Conservation (phyloP, 2,888 invertebrate species). For the Tipula lateralis region DNA sequence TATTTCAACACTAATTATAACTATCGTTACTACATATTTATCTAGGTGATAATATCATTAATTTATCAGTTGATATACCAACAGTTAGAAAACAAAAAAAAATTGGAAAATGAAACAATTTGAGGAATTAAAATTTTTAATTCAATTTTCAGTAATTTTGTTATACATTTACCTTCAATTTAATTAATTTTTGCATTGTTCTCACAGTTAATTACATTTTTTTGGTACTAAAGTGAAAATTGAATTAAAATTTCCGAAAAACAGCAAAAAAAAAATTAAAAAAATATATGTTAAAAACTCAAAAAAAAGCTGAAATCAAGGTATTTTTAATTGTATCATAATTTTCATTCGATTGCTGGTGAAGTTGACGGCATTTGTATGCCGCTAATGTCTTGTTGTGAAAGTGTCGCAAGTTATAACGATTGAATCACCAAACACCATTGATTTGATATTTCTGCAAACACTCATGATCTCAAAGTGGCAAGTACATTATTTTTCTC, state of each 20-base stretch:
- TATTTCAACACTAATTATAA: background rate
- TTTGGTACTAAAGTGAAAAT: background rate
- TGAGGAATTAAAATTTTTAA: background rate
- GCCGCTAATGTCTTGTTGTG: too few species aligned
- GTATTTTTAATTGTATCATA: background rate
- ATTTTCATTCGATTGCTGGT: too few species aligned
- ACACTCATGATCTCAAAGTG: too few species aligned
- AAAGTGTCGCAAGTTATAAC: too few species aligned
- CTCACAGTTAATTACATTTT: background rate
- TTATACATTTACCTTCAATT: background rate
- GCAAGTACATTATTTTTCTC: too few species aligned
- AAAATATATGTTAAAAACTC: slow-evolving; percentile 15
- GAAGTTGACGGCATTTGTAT: too few species aligned
- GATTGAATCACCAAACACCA: too few species aligned
- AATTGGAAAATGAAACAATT: background rate
- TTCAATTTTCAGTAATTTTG: background rate
- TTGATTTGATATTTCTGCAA: too few species aligned
- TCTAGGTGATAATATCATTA: background rate
- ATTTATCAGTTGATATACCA: background rate
- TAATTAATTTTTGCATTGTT: background rate
- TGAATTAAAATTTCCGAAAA: background rate
- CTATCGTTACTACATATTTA: background rate
- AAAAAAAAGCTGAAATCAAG: background rate
- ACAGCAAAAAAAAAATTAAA: background rate
- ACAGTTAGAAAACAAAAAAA: background rate